Evolutionary conservation across 2,113 vertebrate genomes (phyloP).

Genomic region (Condylura cristata): DNA sequence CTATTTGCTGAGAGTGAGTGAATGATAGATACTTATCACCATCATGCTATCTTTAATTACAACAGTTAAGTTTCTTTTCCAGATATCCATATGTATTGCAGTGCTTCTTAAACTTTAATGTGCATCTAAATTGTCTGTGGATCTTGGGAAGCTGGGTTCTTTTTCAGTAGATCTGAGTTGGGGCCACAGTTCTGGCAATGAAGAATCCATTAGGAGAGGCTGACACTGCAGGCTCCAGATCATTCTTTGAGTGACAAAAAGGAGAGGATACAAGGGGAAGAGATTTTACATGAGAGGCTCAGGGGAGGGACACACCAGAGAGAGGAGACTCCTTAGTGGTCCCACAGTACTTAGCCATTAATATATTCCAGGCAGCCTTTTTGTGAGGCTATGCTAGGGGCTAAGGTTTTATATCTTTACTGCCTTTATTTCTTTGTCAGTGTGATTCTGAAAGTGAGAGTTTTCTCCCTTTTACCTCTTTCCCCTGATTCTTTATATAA

Average conservation of each 20-base stretch:
- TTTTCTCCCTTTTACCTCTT: neutral
- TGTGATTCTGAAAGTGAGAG: neutral
- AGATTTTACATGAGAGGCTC: neutral
- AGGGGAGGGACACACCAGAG: neutral
- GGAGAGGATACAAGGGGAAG: neutral
- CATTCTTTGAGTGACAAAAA: neutral
- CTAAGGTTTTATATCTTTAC: neutral
- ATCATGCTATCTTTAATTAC: neutral
- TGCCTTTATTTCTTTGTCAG: slow-evolving; percentile 11
- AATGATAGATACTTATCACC: neutral
- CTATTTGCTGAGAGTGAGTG: neutral
- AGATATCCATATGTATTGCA: neutral
- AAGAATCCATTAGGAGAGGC: neutral
- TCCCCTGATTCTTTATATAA: slow-evolving; percentile 26
- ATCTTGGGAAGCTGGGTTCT: neutral
- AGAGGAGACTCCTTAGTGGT: neutral
- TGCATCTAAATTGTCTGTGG: neutral
- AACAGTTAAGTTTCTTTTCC: neutral
- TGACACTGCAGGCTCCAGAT: neutral
- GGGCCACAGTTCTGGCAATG: neutral
- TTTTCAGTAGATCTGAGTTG: neutral
- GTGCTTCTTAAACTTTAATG: neutral
- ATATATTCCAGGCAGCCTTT: neutral
- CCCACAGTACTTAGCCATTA: neutral
- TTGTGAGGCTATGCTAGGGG: neutral